phyloP scores from a whole-genome alignment of 1,140 invertebrate species.

The Trichogramma pretiosum region DNA sequence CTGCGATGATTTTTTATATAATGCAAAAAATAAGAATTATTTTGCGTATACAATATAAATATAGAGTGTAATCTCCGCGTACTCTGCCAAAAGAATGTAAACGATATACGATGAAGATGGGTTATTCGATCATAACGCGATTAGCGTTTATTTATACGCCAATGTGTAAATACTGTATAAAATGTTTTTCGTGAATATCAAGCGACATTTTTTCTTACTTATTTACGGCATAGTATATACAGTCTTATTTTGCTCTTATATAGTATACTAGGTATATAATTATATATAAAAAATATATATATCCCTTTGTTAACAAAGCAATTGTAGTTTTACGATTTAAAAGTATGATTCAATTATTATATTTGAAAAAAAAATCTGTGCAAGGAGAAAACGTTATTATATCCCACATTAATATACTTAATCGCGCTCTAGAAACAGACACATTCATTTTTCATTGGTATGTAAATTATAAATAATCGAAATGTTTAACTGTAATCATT shows the following conservation, averaged over 20 bases:
- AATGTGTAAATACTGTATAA: conserved; percentile 19
- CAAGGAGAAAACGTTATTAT: too few species aligned
- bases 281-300: too few species aligned
- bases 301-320: neutral
- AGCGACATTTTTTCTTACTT: conserved; percentile 2
- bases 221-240: conserved; percentile 14
- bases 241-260: conserved; percentile 10
- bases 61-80: conserved; percentile 7
- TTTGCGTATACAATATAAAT: too few species aligned
- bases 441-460: too few species aligned
- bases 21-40: too few species aligned
- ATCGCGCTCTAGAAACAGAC: too few species aligned
- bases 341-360: conserved; percentile 12
- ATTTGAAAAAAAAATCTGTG: conserved; percentile 9
- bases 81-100: conserved; percentile 12
- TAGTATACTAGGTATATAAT: too few species aligned
- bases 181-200: conserved; percentile 12
- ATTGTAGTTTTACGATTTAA: conserved; percentile 5
- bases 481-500: too few species aligned
- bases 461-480: too few species aligned
- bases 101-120: neutral
- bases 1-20: conserved; percentile 1
- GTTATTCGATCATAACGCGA: conserved; percentile 10
- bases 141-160: conserved; percentile 17
- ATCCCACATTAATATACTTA: too few species aligned